These are phyloP conservation scores for Xestia ashworthii DNA, from an alignment of 2,888 invertebrate species.

Conservation along the genomic window DNA sequence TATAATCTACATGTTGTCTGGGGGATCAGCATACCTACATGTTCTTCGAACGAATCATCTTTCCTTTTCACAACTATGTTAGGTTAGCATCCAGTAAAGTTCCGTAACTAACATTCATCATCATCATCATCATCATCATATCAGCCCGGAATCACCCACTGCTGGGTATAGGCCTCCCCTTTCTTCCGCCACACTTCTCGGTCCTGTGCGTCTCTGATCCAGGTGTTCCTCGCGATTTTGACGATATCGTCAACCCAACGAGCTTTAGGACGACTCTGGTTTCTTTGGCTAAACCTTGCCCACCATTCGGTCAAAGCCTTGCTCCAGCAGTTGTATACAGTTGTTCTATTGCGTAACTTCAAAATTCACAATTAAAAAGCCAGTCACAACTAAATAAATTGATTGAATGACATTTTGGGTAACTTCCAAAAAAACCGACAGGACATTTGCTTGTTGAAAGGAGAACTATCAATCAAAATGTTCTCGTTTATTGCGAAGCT, in stretches of 20 bases:
- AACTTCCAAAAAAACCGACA: not conserved
- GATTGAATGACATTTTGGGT: not conserved
- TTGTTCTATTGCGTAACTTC: not conserved
- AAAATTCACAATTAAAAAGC: not conserved
- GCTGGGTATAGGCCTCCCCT: too few species aligned
- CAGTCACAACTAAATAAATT: not conserved
- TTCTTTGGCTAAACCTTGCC: too few species aligned
- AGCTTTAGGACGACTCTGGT: too few species aligned
- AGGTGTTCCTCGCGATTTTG: too few species aligned
- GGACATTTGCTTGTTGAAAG: not conserved
- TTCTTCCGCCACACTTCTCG: too few species aligned
- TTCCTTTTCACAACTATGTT: not conserved
- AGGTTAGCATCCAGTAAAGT: not conserved
- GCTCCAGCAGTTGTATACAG: too few species aligned
- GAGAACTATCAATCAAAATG: not conserved
- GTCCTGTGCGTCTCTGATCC: too few species aligned
- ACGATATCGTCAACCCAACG: too few species aligned
- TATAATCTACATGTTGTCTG: too few species aligned
- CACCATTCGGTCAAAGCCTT: too few species aligned
- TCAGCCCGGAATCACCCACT: too few species aligned
- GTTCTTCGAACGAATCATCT: not conserved
- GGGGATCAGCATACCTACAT: not conserved
- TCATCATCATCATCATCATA: too few species aligned
- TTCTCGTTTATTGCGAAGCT: constrained; percentile 12
- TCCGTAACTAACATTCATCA: not conserved